Evolutionary conservation across 2,888 invertebrate species (phyloP).

Genomic region (Argyresthia goedartella): DNA sequence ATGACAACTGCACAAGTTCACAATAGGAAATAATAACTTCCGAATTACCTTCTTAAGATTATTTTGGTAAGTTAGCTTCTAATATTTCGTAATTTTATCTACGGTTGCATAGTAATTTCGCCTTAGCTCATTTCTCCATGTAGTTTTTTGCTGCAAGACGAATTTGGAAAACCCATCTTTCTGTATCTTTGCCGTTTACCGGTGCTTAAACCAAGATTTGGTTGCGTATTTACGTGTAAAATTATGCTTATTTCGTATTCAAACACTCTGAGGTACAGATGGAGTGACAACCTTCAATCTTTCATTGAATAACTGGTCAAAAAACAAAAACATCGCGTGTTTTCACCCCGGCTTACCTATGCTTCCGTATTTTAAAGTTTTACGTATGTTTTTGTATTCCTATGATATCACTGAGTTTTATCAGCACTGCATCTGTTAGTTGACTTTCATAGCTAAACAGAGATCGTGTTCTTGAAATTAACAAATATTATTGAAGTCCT

Average conservation of each 20-base stretch:
- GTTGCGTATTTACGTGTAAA: neutral
- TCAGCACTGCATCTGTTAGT: neutral
- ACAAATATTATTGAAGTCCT: neutral
- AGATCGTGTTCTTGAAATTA: neutral
- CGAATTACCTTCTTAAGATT: conserved; percentile 35
- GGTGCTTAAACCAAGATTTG: neutral
- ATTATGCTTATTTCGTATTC: neutral
- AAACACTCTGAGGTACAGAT: neutral
- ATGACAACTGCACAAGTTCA: conserved; percentile 53
- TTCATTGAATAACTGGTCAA: neutral
- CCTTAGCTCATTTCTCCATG: neutral
- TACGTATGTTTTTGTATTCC: neutral
- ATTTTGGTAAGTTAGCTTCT: conserved; percentile 45
- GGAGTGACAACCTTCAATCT: neutral
- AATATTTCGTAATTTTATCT: neutral
- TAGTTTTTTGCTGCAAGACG: neutral
- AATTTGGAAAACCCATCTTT: neutral
- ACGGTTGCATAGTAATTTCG: neutral
- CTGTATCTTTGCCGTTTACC: neutral
- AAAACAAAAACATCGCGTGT: neutral
- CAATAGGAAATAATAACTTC: conserved; percentile 57
- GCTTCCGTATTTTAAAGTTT: neutral
- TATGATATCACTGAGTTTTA: neutral
- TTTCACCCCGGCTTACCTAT: neutral
- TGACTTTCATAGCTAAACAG: neutral